Evolutionary conservation across 2,888 invertebrate genomes (phyloP).

Genomic region (Glyphotaelius pellucidus): DNA sequence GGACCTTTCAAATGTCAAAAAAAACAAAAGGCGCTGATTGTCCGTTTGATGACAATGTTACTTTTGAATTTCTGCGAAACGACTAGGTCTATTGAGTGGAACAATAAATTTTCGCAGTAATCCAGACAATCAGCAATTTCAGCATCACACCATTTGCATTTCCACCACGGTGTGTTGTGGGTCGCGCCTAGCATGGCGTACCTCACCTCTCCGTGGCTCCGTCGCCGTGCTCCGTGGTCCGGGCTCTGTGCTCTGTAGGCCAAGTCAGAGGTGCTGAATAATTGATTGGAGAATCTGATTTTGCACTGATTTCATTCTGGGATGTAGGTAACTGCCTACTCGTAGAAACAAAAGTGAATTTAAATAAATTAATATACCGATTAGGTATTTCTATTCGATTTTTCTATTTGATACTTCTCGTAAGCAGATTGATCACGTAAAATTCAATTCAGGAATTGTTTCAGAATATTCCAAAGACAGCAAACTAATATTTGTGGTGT

Average conservation of each 20-base stretch:
- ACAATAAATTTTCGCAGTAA: neutral
- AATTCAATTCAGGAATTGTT: neutral
- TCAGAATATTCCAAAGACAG: neutral
- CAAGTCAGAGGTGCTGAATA: neutral
- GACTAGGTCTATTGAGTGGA: neutral
- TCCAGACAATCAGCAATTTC: neutral
- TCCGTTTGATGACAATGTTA: too few relatives aligned
- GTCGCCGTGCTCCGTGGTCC: neutral
- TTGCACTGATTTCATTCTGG: neutral
- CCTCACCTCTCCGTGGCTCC: neutral
- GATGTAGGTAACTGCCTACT: neutral
- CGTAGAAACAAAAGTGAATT: neutral
- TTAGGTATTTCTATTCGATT: neutral
- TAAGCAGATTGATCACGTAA: too few relatives aligned
- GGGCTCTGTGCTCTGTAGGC: neutral
- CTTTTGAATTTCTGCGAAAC: too few relatives aligned
- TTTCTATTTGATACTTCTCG: too few relatives aligned
- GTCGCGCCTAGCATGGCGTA: neutral
- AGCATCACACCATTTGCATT: neutral
- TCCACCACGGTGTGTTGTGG: constrained; percentile 13
- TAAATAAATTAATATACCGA: neutral
- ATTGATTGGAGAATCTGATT: neutral
- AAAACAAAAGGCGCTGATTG: too few relatives aligned
- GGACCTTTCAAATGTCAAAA: too few relatives aligned
- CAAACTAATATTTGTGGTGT: too few relatives aligned